Percentiles rank a stretch among this genome's conserved stretches.
Evolutionary conservation across 2,113 vertebrate species (phyloP).

Genomic region (Pteruthius melanotis): DNA sequence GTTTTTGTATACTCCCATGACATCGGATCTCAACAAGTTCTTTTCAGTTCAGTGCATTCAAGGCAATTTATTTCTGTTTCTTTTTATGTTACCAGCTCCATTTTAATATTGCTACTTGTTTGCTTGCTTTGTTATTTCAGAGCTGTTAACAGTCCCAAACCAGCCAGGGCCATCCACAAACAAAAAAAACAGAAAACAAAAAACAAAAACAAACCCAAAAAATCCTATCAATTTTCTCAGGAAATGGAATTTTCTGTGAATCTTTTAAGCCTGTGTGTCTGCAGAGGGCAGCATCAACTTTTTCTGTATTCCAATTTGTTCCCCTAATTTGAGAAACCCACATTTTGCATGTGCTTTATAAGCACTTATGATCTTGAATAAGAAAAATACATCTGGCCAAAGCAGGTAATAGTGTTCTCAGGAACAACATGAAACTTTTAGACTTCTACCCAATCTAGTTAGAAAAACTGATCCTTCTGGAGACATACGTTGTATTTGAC

Average conservation of each 20-base stretch:
- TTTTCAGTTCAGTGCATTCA: background rate
- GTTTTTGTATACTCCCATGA: background rate
- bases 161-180: background rate
- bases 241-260: background rate
- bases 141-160: background rate
- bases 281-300: background rate
- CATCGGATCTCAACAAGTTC: background rate
- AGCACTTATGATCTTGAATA: background rate
- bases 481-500: background rate
- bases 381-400: background rate
- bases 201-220: no score
- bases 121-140: background rate
- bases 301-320: background rate
- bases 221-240: background rate
- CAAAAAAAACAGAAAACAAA: no score
- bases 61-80: background rate
- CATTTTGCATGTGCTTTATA: background rate
- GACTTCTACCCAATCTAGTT: accelerated
- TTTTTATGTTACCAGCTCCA: background rate
- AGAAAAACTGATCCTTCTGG: background rate
- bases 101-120: background rate
- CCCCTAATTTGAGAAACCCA: background rate
- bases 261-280: background rate
- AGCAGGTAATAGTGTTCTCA: background rate
- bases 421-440: background rate